phyloP scores from a whole-genome alignment of 2,113 vertebrate genomes.

The Sapayoa aenigma region DNA sequence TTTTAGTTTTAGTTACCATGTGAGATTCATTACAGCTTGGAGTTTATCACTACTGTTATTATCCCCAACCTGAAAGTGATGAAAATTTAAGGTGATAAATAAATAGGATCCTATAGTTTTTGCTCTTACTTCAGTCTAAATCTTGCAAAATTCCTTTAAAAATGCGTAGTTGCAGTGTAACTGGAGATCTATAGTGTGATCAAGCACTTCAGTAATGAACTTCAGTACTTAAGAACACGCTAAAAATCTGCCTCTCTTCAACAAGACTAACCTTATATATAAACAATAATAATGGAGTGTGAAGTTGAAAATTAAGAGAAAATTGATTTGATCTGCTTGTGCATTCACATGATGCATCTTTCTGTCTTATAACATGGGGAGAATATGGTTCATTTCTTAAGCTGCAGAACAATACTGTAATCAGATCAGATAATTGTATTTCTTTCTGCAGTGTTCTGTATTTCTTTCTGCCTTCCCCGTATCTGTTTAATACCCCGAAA shows the following conservation, averaged over 20 bases:
- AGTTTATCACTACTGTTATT: not conserved
- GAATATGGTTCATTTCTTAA: not conserved
- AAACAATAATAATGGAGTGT: fast-evolving
- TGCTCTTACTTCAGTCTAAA: not conserved
- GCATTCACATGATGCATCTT: not conserved
- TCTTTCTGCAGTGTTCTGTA: not conserved
- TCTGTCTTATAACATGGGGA: not conserved
- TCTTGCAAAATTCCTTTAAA: not conserved
- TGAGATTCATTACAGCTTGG: not conserved
- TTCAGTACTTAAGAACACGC: not conserved
- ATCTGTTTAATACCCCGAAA: not conserved
- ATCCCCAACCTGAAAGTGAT: not conserved
- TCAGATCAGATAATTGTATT: not conserved
- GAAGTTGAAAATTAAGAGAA: not conserved
- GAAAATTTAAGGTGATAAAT: not conserved
- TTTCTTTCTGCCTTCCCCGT: not conserved
- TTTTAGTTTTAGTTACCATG: not conserved
- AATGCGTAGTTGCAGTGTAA: not conserved
- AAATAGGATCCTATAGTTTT: not conserved
- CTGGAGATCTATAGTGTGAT: not conserved
- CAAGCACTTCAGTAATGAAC: not conserved
- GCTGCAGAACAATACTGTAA: not conserved
- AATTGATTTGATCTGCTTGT: not conserved
- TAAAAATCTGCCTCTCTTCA: not conserved
- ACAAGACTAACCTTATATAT: not conserved